These are phyloP conservation scores for Gnathonemus echidnorhynchus DNA, from an alignment of 2,113 vertebrate species.

Conservation along the genomic window DNA sequence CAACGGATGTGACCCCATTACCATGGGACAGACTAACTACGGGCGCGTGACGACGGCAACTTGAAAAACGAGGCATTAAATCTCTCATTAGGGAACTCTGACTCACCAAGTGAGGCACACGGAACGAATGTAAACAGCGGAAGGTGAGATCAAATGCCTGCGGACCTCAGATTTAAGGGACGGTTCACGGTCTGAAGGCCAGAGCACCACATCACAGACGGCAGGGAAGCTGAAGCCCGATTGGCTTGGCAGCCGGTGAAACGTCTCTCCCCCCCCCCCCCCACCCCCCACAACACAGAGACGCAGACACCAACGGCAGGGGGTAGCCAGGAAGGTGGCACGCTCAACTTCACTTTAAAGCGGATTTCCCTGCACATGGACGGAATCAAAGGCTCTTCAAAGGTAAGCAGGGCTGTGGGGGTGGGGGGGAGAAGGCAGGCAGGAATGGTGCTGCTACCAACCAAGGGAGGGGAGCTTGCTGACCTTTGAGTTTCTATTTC, in stretches of 20 bases:
- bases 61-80: not conserved
- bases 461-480: not conserved
- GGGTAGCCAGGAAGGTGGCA: not conserved
- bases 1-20: not conserved
- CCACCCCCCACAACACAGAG: not conserved
- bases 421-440: not conserved
- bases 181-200: not conserved
- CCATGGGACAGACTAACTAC: not conserved
- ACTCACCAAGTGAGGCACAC: not conserved
- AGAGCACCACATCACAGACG: not conserved
- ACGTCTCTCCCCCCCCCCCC: not conserved
- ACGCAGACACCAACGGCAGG: not conserved
- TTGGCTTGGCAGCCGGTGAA: not conserved
- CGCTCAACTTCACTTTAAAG: not conserved
- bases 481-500: slow-evolving; percentile 33
- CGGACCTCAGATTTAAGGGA: not conserved
- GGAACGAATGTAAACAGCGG: not conserved
- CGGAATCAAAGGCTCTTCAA: slow-evolving; percentile 23
- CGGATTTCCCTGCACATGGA: not conserved
- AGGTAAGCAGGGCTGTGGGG: not conserved
- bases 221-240: not conserved
- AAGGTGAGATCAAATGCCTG: not conserved
- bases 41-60: not conserved
- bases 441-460: not conserved
- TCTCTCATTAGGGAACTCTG: not conserved